phyloP scores from a whole-genome alignment of 2,888 invertebrate genomes.

The Fissipunctia ypsillon region DNA sequence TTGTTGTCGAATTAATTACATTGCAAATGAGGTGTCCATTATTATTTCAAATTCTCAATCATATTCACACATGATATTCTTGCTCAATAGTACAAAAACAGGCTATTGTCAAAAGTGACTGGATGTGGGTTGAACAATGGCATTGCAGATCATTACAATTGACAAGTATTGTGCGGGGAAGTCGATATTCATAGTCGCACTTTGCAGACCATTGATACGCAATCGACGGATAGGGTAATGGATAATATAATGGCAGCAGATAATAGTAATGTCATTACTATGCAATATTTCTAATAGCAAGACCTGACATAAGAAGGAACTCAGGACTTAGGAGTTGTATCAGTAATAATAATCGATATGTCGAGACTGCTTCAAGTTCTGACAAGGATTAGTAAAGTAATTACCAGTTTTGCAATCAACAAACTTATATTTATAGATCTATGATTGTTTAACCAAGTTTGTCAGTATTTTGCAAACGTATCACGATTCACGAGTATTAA shows the following conservation, averaged over 20 bases:
- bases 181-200: slow-evolving; percentile 48
- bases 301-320: not conserved
- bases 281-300: slow-evolving; percentile 6
- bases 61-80: slow-evolving; percentile 58
- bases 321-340: not conserved
- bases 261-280: slow-evolving; percentile 5
- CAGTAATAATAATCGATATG: not conserved
- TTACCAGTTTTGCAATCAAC: slow-evolving; percentile 44
- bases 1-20: slow-evolving; percentile 48
- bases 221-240: slow-evolving; percentile 56
- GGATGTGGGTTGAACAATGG: slow-evolving; percentile 75
- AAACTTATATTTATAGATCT: slow-evolving; percentile 16
- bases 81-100: slow-evolving; percentile 58
- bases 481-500: slow-evolving; percentile 45
- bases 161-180: slow-evolving; percentile 71
- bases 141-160: slow-evolving; percentile 73
- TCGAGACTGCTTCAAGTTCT: not conserved
- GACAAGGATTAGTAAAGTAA: slow-evolving; percentile 22
- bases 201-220: slow-evolving; percentile 50
- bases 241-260: slow-evolving; percentile 29
- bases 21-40: slow-evolving; percentile 52
- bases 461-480: slow-evolving; percentile 49
- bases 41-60: slow-evolving; percentile 52
- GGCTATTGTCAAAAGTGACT: slow-evolving; percentile 61
- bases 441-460: slow-evolving; percentile 51